Evolutionary conservation across 2,113 vertebrate species (phyloP), one percentile per base, ranked within the genome.

Genomic region (Ictidomys tridecemlineatus): DNA sequence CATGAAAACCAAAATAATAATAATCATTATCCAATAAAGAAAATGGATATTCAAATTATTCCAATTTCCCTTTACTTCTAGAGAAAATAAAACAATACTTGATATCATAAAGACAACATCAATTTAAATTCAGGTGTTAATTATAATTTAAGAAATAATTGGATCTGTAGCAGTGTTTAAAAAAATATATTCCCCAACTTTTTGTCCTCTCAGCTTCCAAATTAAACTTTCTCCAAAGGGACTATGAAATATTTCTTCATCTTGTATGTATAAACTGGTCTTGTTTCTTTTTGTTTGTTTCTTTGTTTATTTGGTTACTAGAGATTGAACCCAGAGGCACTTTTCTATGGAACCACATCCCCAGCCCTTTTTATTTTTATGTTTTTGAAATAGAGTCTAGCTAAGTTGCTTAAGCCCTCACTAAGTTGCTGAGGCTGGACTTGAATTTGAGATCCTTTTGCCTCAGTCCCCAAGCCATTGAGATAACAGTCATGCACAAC

Each of bases 111-210:
- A 84, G 53, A 74, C 24, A 89, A 2, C 11, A 76, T 69, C 69
- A n/a, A 89, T 14, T 83, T 77, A 89, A 90, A 63, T 79, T 92
- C n/a, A 89, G 37, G 6, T 85, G 74, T 22, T 58, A 77, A 65
- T 34, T 89, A 69, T 30, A 51, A 73, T 67, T 84, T 53, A 61
- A 91, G 28, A 89, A 82, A 78, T 58, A 77, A 48, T 5, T 85
- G 2, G 6, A 67, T 94, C 86, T 92, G 9, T 61, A 37, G 30
- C 22, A 82, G 7, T n/a, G 7, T 63, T 48, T 89, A 5, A 16
- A 85, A 86, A 2, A 65, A 48, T n/a, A n/a, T 26, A 51, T 3
- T 17, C 5, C 5, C 7, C 2, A 26, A 11, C 8, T 17, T 30
- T 79, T 39, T 77, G 24, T 0, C 14, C 22, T 22, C 65, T 65